Base-by-base conservation (phyloP, 2,888 invertebrate species). In the Bellardia pandia region DNA sequence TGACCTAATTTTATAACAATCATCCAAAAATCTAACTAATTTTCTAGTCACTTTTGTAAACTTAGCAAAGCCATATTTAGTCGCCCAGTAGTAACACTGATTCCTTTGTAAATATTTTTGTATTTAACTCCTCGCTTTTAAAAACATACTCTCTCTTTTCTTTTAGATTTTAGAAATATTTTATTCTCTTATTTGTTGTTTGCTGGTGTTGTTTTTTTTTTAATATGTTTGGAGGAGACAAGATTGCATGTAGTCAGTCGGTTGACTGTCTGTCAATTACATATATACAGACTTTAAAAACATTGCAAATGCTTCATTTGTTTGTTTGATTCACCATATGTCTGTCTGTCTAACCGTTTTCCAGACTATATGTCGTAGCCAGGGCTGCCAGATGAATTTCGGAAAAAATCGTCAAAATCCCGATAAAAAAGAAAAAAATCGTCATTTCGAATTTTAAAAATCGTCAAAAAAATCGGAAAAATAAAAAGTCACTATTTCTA, bases 241-340 rank as follows among this genome's bases (percentile, higher is more conserved):
- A 64, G 51, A 53, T 40, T 51, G 33, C 7, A 62, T n/a, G 64
- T 30, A 40, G 7, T 33, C 48, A 13, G n/a, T 48, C 33, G 69
- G 30, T 62, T 72, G 51, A 48, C 40, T 16, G 64, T 80, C 42
- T 60, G 66, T 72, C 42, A 66, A n/a, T 64, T 64, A n/a, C n/a
- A n/a, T n/a, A 72, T 56, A 53, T n/a, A 56, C 42, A 64, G 40
- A 40, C 42, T 33, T 74, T 13, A 23, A 81, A 69, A 80, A 76
- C 76, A 76, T 64, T 64, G 60, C 37, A n/a, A 72, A 56, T 45
- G 72, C 72, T 64, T 72, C 53, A 58, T 58, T 71, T 16, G 64
- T 45, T 45, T 74, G 6, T 58, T 62, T 76, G n/a, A 13, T 40
- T 56, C 40, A 13, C 33, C 60, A 37, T 11, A 1, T 14, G 30